Evolutionary conservation across 2,113 vertebrate genomes (phyloP).

Genomic region (Sarotherodon lohbergeri): DNA sequence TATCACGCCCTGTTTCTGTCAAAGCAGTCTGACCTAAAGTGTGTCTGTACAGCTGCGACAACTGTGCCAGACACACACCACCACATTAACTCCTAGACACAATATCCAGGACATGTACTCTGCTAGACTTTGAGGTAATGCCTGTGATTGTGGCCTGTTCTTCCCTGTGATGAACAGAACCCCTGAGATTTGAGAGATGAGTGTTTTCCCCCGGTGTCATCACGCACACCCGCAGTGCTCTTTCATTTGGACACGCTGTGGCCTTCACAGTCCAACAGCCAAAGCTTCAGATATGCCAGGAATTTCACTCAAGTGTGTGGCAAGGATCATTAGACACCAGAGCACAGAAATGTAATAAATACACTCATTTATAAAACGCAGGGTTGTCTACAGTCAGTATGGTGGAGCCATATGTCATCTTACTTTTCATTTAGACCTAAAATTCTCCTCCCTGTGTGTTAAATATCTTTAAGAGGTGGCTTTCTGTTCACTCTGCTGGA

Average conservation of each 20-base stretch:
- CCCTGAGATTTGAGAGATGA: background rate
- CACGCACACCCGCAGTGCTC: background rate
- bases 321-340: slow-evolving; percentile 34
- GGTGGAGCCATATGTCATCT: background rate
- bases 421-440: background rate
- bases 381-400: background rate
- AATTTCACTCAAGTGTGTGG: slow-evolving; percentile 62
- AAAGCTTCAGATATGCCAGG: slow-evolving; percentile 49
- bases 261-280: slow-evolving; percentile 43
- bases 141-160: slow-evolving; percentile 19
- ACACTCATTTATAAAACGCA: background rate
- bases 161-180: background rate
- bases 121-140: background rate
- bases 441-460: background rate
- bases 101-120: background rate
- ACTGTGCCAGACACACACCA: background rate
- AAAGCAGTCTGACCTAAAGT: slow-evolving; percentile 24
- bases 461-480: background rate
- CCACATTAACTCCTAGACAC: background rate
- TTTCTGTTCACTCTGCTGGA: background rate
- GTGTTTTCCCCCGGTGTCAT: background rate
- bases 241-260: background rate
- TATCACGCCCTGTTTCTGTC: slow-evolving; percentile 49
- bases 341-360: slow-evolving; percentile 2
- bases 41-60: background rate